A percentile compares a stretch with the other conserved stretches of the same genome.
These are phyloP conservation scores for Triplophysa dalaica DNA, from an alignment of 2,113 vertebrate genomes.

Conservation along the genomic window DNA sequence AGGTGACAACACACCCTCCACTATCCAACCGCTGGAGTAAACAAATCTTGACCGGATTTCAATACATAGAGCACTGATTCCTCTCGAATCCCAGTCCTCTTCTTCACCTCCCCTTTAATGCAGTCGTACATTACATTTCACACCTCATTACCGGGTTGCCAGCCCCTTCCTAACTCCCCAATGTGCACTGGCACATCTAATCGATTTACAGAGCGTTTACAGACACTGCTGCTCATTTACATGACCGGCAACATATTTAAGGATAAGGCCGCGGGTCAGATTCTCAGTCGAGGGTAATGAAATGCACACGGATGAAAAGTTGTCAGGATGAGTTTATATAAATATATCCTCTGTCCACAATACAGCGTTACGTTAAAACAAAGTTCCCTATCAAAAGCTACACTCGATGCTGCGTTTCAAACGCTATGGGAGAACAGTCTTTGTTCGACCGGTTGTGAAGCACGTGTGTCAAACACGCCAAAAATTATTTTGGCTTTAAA, in stretches of 20 bases:
- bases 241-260: background rate
- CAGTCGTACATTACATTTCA: constrained; percentile 68
- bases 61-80: constrained; percentile 18
- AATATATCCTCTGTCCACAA: too few relatives aligned
- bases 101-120: constrained; percentile 54
- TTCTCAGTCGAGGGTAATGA: constrained; percentile 5
- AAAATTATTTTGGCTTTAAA: too few relatives aligned
- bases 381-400: too few relatives aligned
- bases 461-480: too few relatives aligned
- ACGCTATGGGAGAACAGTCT: too few relatives aligned
- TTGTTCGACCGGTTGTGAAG: too few relatives aligned
- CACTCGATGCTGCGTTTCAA: too few relatives aligned
- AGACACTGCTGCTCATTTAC: constrained; percentile 38
- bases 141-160: constrained; percentile 62
- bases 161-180: constrained; percentile 62
- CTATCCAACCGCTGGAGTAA: constrained; percentile 48
- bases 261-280: background rate
- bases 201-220: constrained; percentile 56
- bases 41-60: constrained; percentile 43
- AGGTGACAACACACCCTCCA: constrained; percentile 33
- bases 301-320: background rate
- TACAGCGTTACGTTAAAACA: too few relatives aligned
- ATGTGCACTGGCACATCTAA: constrained; percentile 48
- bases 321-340: background rate
- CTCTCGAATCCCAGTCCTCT: constrained; percentile 7